Conservation (phyloP, 2,888 invertebrate species). For the Lathronympha strigana region DNA sequence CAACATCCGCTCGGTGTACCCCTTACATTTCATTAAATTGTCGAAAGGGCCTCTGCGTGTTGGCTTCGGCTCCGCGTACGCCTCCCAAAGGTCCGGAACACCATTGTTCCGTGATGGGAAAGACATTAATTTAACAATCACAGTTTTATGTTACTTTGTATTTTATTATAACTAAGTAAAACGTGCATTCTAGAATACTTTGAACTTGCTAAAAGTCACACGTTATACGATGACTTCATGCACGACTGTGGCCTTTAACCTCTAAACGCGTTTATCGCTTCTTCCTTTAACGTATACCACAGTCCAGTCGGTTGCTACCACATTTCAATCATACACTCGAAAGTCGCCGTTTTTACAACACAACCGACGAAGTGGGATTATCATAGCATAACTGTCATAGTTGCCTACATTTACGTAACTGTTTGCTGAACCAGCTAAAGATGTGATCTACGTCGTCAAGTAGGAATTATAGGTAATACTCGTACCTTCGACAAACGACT, state of each 20-base stretch:
- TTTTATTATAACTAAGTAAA: too few relatives aligned
- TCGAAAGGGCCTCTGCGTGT: too few relatives aligned
- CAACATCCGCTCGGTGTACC: too few relatives aligned
- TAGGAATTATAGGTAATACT: slow-evolving; percentile 1
- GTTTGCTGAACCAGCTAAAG: slow-evolving; percentile 9
- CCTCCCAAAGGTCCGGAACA: too few relatives aligned
- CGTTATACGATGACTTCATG: not conserved
- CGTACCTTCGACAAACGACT: not conserved
- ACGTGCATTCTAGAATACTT: too few relatives aligned
- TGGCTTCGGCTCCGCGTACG: too few relatives aligned
- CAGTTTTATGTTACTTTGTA: too few relatives aligned
- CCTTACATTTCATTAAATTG: too few relatives aligned
- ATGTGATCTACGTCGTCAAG: slow-evolving; percentile 3
- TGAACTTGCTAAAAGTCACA: not conserved
- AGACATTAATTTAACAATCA: too few relatives aligned
- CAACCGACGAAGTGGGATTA: slow-evolving; percentile 11
- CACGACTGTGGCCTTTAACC: not conserved
- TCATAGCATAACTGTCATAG: slow-evolving; percentile 24
- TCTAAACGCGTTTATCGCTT: slow-evolving; percentile 1
- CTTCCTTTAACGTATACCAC: not conserved
- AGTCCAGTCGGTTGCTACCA: slow-evolving; percentile 6
- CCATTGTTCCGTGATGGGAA: too few relatives aligned
- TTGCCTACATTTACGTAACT: slow-evolving; percentile 29
- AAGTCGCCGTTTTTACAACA: slow-evolving; percentile 32
- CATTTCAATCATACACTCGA: slow-evolving; percentile 9